Percentiles rank a stretch among this genome's conserved stretches.
phyloP scores from a whole-genome alignment of 2,797 vertebrate genomes.

The Lutjanus campechanus region DNA sequence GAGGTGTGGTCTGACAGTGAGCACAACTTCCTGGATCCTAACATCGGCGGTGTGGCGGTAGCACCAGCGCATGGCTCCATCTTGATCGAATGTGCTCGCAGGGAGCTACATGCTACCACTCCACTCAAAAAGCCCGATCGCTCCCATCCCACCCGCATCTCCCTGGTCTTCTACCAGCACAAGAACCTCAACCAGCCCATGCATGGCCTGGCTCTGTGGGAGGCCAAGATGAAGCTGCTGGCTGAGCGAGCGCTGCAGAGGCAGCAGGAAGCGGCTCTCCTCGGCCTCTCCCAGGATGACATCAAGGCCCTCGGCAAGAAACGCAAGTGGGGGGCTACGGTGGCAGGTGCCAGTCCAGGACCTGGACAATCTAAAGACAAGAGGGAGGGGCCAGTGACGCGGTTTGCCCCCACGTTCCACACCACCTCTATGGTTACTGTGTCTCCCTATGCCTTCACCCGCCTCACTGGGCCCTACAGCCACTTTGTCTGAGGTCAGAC shows the following conservation, averaged over 20 bases:
- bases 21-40: slow-evolving; percentile 98
- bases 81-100: slow-evolving; percentile 95
- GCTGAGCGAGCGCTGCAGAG: slow-evolving; percentile 92
- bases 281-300: slow-evolving; percentile 93
- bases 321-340: slow-evolving; percentile 92
- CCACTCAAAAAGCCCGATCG: slow-evolving; percentile 96
- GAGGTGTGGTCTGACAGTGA: slow-evolving; percentile 98
- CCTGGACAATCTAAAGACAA: slow-evolving; percentile 90
- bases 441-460: slow-evolving; percentile 97
- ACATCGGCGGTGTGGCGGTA: slow-evolving; percentile 96
- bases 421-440: slow-evolving; percentile 94
- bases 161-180: slow-evolving; percentile 99
- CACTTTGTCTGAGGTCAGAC: slow-evolving; percentile 90
- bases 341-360: slow-evolving; percentile 76
- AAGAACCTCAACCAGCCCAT: slow-evolving; percentile 99
- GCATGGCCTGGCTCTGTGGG: slow-evolving; percentile 97
- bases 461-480: slow-evolving; percentile 98
- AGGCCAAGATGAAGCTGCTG: slow-evolving; percentile 98
- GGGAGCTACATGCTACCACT: slow-evolving; percentile 97
- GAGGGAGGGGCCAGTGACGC: slow-evolving; percentile 87
- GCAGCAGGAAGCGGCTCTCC: slow-evolving; percentile 94
- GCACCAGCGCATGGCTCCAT: slow-evolving; percentile 96
- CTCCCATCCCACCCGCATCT: slow-evolving; percentile 97
- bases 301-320: slow-evolving; percentile 95
- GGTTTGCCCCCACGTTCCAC: slow-evolving; percentile 91